phyloP scores from a whole-genome alignment of 2,113 vertebrate species.

The Dasyprocta punctata region DNA sequence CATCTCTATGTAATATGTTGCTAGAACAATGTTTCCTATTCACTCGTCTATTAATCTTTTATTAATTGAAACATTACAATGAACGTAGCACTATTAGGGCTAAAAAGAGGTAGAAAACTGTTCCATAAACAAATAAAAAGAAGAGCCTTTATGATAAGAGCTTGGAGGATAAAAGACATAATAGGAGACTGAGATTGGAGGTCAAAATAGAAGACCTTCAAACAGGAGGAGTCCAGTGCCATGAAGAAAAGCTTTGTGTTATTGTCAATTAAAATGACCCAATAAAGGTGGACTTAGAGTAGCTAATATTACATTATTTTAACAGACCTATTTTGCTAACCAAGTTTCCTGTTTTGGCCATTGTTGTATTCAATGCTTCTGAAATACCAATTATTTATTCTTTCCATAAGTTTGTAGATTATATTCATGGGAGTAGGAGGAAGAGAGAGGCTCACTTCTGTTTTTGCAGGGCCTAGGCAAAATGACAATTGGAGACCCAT shows the following conservation, averaged over 20 bases:
- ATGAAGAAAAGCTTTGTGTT: not conserved
- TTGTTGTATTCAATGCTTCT: not conserved
- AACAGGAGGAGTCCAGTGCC: not conserved
- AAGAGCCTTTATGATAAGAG: not conserved
- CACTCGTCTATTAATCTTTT: slow-evolving; percentile 22
- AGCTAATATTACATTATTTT: slow-evolving; percentile 20
- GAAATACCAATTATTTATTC: not conserved
- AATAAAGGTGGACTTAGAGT: not conserved
- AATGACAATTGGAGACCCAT: not conserved
- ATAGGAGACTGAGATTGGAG: not conserved
- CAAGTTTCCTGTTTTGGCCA: not conserved
- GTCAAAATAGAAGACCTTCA: not conserved
- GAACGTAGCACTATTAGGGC: not conserved
- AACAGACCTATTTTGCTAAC: not conserved
- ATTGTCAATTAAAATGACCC: not conserved
- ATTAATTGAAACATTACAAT: slow-evolving; percentile 34
- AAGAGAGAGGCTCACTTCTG: not conserved
- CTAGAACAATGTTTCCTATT: not conserved
- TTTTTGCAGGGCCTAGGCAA: not conserved
- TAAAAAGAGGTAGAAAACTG: not conserved
- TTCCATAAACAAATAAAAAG: not conserved
- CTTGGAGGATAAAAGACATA: slow-evolving; percentile 6
- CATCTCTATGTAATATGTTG: not conserved
- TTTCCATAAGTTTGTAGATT: not conserved
- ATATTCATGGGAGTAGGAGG: not conserved